Percentiles rank a stretch among this genome's conserved stretches.
Evolutionary conservation across 2,888 invertebrate genomes (phyloP).

Genomic region (Megastigmus dorsalis): DNA sequence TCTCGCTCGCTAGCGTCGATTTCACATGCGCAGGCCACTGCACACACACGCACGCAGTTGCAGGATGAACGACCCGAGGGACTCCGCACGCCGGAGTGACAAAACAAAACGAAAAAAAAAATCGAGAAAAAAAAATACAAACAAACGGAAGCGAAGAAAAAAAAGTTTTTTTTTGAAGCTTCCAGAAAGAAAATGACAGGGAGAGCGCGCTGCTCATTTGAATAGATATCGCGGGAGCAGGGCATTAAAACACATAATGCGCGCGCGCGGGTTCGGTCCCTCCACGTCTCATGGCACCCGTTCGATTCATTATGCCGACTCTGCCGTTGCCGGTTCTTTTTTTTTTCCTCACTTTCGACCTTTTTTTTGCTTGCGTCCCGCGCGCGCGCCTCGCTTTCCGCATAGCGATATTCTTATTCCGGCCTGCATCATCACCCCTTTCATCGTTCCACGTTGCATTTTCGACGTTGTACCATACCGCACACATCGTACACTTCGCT

Average conservation of each 20-base stretch:
- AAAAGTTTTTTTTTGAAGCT: constrained; percentile 55
- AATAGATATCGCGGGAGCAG: constrained; percentile 64
- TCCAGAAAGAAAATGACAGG: constrained; percentile 47
- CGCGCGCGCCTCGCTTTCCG: no score
- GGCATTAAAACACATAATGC: constrained; percentile 37
- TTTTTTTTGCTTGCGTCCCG: background rate
- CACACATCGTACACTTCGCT: no score
- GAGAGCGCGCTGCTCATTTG: constrained; percentile 64
- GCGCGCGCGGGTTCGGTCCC: background rate
- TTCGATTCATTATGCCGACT: constrained; percentile 14
- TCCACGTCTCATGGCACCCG: background rate
- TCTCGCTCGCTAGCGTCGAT: constrained; percentile 48
- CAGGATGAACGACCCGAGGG: constrained; percentile 18
- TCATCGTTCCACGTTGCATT: background rate
- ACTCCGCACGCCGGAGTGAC: constrained; percentile 53
- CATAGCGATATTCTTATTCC: constrained; percentile 29
- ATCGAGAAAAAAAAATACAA: constrained; percentile 68
- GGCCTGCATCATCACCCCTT: background rate
- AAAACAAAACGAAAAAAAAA: constrained; percentile 62
- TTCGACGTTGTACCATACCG: no score
- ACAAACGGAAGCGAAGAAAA: constrained; percentile 70
- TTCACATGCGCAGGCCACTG: no score
- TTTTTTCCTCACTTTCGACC: constrained; percentile 19
- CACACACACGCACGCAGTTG: background rate
- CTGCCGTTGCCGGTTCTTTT: background rate